A percentile compares a stretch with the other conserved stretches of the same genome.
phyloP scores from a whole-genome alignment of 2,113 vertebrate species.

The Merops nubicus region DNA sequence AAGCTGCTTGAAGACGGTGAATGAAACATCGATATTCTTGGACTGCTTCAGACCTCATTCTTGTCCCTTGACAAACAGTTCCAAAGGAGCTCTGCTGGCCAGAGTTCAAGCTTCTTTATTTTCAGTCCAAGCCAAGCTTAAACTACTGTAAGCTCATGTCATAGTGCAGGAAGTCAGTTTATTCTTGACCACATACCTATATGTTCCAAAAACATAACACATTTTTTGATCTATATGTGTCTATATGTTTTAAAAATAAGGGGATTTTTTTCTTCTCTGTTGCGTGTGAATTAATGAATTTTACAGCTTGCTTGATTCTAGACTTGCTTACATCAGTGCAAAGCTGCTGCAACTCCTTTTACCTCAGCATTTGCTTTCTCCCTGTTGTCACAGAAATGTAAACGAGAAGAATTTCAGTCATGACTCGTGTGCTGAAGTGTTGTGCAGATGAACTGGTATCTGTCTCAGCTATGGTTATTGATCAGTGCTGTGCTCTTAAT shows the following conservation, averaged over 20 bases:
- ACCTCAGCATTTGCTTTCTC: not conserved
- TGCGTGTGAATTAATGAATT: constrained; percentile 14
- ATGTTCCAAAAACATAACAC: not conserved
- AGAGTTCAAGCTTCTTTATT: constrained; percentile 35
- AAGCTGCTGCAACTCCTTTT: not conserved
- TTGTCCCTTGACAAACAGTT: constrained; percentile 28
- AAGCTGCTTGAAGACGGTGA: constrained; percentile 85
- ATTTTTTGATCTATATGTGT: constrained; percentile 12
- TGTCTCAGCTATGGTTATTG: not conserved
- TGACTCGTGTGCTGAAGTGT: not conserved
- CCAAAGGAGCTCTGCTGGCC: constrained; percentile 73
- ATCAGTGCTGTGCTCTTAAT: not conserved
- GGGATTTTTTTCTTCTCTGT: constrained; percentile 27
- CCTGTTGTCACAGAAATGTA: not conserved
- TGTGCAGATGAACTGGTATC: not conserved
- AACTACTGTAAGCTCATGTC: constrained; percentile 27
- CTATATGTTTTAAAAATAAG: constrained; percentile 12
- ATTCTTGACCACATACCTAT: constrained; percentile 31
- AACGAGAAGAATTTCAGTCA: not conserved
- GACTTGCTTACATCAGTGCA: not conserved
- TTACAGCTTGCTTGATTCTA: not conserved
- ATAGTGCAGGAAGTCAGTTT: constrained; percentile 6
- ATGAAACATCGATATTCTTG: constrained; percentile 27
- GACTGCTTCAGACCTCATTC: constrained; percentile 41
- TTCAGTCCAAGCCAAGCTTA: constrained; percentile 6